Base-by-base conservation (phyloP, 2,113 vertebrate species). In the Microcebus tavaratra region DNA sequence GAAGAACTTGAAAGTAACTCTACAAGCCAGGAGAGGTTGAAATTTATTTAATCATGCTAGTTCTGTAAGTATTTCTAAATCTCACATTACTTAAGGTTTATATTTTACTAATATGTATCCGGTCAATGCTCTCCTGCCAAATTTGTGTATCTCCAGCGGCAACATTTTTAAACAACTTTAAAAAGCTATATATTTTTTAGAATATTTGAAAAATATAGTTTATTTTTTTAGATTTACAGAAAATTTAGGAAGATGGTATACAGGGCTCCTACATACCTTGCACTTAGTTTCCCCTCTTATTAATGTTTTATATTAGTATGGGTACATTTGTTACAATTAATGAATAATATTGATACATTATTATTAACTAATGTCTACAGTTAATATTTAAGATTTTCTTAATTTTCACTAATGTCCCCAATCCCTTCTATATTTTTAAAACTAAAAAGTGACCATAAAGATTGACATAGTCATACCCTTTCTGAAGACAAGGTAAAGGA, bases 401-500 rank as follows among this genome's bases (percentile, higher is more conserved):
- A 45, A 45, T 45, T 45, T 45, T 45, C 42, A 45, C 42, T 45
- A 45, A 45, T 45, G 42, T 45, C 42, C 42, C 42, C 7, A 45
- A 45, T 45, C 7, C 42, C 42, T 7, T 45, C 42, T 45, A 45
- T 73, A 7, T 36, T 90, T 68, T 39, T 42, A 21, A 53, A 36
- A 59, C 20, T 53, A 57, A 87, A n/a, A 65, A 61, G 36, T 42
- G 15, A 34, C n/a, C 20, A 8, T 59, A 50, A 92, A 78, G 10
- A 80, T 20, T 55, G 57, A 4, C 45, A 89, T 0, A 31, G 53
- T n/a, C 61, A n/a, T 70, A 31, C 3, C 1, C 1, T 88, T 68
- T 88, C 23, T 70, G 45, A 83, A 61, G 83, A 91, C 42, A 36
- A 89, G 91, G 91, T 29, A 83, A 97, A 96, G 61, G 59, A n/a